A percentile compares a stretch with the other conserved stretches of the same genome.
phyloP scores from a whole-genome alignment of 2,888 invertebrate genomes.

The Seira ritae region DNA sequence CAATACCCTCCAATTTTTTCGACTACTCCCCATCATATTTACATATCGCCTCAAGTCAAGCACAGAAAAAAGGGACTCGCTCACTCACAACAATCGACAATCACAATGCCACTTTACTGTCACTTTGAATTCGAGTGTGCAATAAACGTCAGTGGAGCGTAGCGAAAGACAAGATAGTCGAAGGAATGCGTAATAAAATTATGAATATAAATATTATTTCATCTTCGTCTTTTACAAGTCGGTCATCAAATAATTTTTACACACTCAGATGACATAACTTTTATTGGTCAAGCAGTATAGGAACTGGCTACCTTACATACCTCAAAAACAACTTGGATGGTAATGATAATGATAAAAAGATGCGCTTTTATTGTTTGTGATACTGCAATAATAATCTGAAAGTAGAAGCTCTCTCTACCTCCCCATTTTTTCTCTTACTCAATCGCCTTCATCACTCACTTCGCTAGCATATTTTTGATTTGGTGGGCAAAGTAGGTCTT shows the following conservation, averaged over 20 bases:
- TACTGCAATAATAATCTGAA: background rate
- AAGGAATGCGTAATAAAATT: slow-evolving; percentile 2
- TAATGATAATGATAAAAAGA: background rate
- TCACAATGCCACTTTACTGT: background rate
- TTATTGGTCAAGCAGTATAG: no score
- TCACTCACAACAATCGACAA: background rate
- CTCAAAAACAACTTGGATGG: no score
- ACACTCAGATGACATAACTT: slow-evolving; percentile 30
- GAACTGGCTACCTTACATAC: background rate
- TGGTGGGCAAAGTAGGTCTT: background rate
- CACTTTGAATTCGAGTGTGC: slow-evolving; percentile 14
- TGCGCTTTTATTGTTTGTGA: background rate
- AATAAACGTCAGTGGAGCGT: slow-evolving; percentile 35
- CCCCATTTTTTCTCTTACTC: no score
- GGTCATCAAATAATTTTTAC: slow-evolving; percentile 21
- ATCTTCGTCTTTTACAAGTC: slow-evolving; percentile 35
- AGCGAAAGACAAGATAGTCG: slow-evolving; percentile 1
- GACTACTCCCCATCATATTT: no score
- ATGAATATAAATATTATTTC: slow-evolving; percentile 29
- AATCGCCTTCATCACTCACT: background rate
- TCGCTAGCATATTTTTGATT: background rate
- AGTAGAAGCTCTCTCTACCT: background rate
- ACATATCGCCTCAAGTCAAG: background rate
- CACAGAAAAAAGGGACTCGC: background rate
- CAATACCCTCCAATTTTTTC: no score